Percentiles rank a stretch among this genome's conserved stretches.
Conservation (phyloP, 2,888 invertebrate genomes). For the Mimumesa dahlbomi region DNA sequence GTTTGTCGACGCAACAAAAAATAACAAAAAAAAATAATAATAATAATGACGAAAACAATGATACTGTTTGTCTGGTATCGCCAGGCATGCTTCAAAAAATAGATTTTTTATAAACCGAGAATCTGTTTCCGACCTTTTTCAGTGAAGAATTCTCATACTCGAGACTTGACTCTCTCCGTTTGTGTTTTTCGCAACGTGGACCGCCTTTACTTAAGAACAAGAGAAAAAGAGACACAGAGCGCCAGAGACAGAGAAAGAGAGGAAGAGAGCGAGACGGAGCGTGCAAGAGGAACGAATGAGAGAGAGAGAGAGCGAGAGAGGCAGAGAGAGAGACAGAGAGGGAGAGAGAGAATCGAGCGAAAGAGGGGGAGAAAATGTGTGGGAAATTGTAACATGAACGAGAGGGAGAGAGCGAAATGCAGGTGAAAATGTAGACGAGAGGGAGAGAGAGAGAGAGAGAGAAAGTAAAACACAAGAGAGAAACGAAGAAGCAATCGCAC, state of each 20-base stretch:
- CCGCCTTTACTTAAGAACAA: conserved; percentile 43
- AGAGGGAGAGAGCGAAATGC: conserved; percentile 17
- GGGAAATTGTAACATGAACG: not conserved
- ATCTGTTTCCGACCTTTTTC: conserved; percentile 70
- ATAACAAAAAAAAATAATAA: conserved; percentile 24
- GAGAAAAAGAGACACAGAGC: not conserved
- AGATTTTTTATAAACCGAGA: conserved; percentile 76
- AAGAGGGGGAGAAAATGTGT: conserved; percentile 23
- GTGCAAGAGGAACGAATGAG: conserved; percentile 55
- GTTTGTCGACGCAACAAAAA: too few relatives aligned
- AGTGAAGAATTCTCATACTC: conserved; percentile 67
- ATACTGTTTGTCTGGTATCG: conserved; percentile 72
- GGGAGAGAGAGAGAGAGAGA: not conserved
- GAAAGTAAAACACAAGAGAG: conserved; percentile 37
- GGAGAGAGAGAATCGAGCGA: conserved; percentile 4
- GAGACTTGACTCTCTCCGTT: conserved; percentile 58
- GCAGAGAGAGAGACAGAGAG: conserved; percentile 1
- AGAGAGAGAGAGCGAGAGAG: conserved; percentile 35
- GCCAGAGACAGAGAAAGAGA: conserved; percentile 6
- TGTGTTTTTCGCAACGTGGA: conserved; percentile 51
- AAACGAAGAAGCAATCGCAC: conserved; percentile 71
- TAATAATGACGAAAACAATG: conserved; percentile 31
- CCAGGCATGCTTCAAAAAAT: conserved; percentile 74
- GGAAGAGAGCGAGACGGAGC: conserved; percentile 3
- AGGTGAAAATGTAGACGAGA: conserved; percentile 15